Base-by-base conservation (phyloP, 2,797 vertebrate genomes). In the Apogon hyalosoma region DNA sequence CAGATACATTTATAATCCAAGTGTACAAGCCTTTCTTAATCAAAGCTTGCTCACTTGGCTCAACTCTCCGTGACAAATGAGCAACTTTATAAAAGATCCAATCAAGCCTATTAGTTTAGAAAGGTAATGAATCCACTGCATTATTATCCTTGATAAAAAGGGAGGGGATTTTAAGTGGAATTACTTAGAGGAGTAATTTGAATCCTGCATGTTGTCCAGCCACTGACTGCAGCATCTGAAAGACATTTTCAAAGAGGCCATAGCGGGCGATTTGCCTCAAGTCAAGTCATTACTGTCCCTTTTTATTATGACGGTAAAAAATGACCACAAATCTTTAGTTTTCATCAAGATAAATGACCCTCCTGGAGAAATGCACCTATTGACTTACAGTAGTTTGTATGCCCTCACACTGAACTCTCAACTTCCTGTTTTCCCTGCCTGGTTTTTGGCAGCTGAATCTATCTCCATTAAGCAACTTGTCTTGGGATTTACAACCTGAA, bases 381-480 rank as follows among this genome's bases (percentile, higher is more conserved):
- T 94, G 93, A 94, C 93, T 92, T 94, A 93, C 94, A 94, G 94
- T 95, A 95, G 93, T 94, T 93, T 93, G 59, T 77, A 70, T 93
- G 89, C 80, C 92, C 93, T 92, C 78, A 42, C 61, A 39, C 62
- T 94, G 94, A 96, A 95, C 93, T 87, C 75, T 84, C 75, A 70
- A 84, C 93, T 95, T 95, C 93, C 93, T 93, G 90, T 94, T 95
- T 94, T 92, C 78, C 64, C 80, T 47, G 69, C 79, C 76, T 86
- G 74, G 57, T 91, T 87, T 82, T 80, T 88, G 84, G 80, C 88
- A 88, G 91, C 45, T 79, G 79, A 89, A 92, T 94, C 79, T 55
- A 81, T 83, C 62, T 92, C 90, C 87, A 90, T 93, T 91, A 92
- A 88, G 83, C 72, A 85, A 76, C 90, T 90, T 83, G 67, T 91